phyloP scores from a whole-genome alignment of 92 coral and sea anemone species.

The Porites evermanni region DNA sequence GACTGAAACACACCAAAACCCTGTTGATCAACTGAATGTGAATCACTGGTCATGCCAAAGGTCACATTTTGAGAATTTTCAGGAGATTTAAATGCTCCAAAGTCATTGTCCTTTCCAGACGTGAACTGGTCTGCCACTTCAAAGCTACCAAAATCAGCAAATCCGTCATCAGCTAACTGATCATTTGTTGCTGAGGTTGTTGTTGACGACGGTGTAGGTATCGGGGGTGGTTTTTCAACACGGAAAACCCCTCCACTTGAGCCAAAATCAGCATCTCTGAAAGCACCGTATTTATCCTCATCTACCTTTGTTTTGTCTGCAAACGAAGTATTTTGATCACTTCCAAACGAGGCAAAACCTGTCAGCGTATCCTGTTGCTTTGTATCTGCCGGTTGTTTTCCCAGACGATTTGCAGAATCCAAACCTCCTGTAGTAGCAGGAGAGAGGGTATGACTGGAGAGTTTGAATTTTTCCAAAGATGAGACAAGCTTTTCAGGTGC shows the following conservation, averaged over 20 bases:
- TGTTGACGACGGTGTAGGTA: no score
- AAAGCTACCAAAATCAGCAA: slow-evolving; percentile 83
- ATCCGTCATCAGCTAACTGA: slow-evolving; percentile 46
- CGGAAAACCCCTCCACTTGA: slow-evolving; percentile 43
- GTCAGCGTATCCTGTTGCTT: slow-evolving; percentile 9
- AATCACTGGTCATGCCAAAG: slow-evolving; percentile 1
- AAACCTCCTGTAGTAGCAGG: background rate
- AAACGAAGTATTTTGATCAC: background rate
- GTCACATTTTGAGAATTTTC: slow-evolving; percentile 17
- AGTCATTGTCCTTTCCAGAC: slow-evolving; percentile 5
- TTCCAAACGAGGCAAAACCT: slow-evolving; percentile 17
- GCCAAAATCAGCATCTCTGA: slow-evolving; percentile 56
- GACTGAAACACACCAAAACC: slow-evolving; percentile 43
- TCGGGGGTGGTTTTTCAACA: slow-evolving; percentile 12
- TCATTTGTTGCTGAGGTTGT: background rate
- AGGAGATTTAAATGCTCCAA: slow-evolving; percentile 31
- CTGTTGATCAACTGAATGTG: background rate
- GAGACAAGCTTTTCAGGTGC: slow-evolving; percentile 37
- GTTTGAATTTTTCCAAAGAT: slow-evolving; percentile 59
- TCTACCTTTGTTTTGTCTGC: background rate
- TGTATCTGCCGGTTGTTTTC: background rate
- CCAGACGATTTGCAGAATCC: background rate
- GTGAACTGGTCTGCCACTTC: slow-evolving; percentile 37
- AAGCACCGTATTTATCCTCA: slow-evolving; percentile 70
- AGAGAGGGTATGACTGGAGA: slow-evolving; percentile 6